Evolutionary conservation across 2,113 vertebrate species (phyloP), one percentile per base, ranked within the genome.

Genomic region (Sula dactylatra): DNA sequence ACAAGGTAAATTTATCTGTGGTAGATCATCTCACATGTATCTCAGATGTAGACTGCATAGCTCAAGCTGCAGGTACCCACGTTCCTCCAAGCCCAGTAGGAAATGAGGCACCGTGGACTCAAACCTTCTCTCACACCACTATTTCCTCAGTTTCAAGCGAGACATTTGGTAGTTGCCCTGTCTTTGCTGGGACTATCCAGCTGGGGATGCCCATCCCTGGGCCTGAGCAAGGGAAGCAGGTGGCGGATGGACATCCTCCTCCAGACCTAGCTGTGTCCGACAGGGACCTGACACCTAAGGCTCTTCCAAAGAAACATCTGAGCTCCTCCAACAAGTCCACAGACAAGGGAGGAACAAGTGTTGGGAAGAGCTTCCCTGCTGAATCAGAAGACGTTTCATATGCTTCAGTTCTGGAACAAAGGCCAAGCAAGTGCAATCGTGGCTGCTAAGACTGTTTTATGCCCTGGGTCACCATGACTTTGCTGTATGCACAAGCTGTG

Each of bases 401-500:
- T 21, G 26, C 70, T 95, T 94, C 6, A 0, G 62, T 70, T 95
- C 87, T 96, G 84, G 66, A 94, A 91, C 71, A 89, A 89, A 92
- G 70, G 88, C 45, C 83, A 89, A 92, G 40, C 72, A 89, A 94
- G 52, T 76, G 72, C 59, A 93, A 0, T 62, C 1, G 0, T 72
- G 62, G 49, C 71, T 85, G 49, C 74, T 85, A 66, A 93, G 73
- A 70, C 54, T 82, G 16, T 89, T 92, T 77, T 58, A 17, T 94
- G 70, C 74, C 67, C 89, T 83, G 38, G 93, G 91, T 97, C 95
- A 95, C 49, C 55, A 44, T 49, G 50, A 95, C 96, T 95, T 93
- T 9, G 26, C 84, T 88, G 54, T 25, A 40, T 36, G 66, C 70
- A 88, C 17, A 8, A 56, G 78, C 74, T 89, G 91, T 92, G 81